phyloP scores from a whole-genome alignment of 2,113 vertebrate genomes.

The Oreochromis niloticus region DNA sequence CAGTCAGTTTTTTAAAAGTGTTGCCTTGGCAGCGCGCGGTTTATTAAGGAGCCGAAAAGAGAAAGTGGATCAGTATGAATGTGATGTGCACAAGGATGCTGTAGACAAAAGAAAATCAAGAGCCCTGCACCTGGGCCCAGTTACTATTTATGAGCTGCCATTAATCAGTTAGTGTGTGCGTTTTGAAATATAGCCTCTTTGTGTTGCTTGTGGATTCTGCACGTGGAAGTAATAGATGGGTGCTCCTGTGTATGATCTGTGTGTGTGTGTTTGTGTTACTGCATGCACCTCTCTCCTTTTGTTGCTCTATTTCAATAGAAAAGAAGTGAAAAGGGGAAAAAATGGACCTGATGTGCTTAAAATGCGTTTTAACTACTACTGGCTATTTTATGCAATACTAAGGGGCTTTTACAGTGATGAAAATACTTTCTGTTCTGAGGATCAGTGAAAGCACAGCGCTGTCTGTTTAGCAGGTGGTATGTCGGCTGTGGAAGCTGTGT shows the following conservation, averaged over 20 bases:
- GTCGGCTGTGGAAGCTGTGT: neutral
- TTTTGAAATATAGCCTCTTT: neutral
- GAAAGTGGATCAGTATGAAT: slow-evolving; percentile 25
- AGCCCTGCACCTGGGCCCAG: slow-evolving; percentile 18
- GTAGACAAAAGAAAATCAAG: slow-evolving; percentile 31
- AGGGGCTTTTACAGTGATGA: neutral
- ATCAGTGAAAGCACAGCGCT: neutral
- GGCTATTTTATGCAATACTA: neutral
- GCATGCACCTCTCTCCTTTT: neutral
- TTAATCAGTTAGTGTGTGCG: slow-evolving; percentile 54
- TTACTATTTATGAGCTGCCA: slow-evolving; percentile 43
- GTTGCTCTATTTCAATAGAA: neutral
- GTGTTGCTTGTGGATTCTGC: neutral
- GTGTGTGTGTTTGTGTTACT: neutral
- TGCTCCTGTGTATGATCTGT: neutral
- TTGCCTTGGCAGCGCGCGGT: neutral
- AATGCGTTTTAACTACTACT: neutral
- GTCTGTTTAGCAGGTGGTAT: neutral
- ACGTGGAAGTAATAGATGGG: slow-evolving; percentile 1
- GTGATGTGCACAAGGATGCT: slow-evolving; percentile 10
- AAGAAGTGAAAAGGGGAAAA: neutral
- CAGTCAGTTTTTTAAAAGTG: neutral
- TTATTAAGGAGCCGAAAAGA: neutral
- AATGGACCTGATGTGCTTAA: neutral
- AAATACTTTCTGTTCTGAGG: neutral